Percentiles rank a stretch among this genome's conserved stretches.
Conservation (phyloP, 2,113 vertebrate species). For the Rhabdomys dilectus region DNA sequence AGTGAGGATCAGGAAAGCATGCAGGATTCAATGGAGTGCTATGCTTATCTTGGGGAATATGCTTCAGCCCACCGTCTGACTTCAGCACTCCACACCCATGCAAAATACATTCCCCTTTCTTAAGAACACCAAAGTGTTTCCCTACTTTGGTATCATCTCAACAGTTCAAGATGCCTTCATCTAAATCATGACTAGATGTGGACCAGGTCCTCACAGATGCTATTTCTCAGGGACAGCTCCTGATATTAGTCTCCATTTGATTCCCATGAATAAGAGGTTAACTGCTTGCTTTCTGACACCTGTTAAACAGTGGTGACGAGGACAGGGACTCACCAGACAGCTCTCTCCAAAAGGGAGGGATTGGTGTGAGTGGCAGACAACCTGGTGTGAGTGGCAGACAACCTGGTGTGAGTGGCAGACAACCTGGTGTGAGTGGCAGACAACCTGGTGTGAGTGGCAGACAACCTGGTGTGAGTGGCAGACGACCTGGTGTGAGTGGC, state of each 20-base stretch:
- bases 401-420: too few species aligned
- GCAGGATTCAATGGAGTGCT: background rate
- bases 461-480: too few species aligned
- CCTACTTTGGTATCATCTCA: background rate
- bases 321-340: background rate
- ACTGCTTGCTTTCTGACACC: background rate
- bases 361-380: too few species aligned
- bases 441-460: too few species aligned
- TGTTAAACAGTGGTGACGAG: background rate
- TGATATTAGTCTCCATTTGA: background rate
- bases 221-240: background rate
- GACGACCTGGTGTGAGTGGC: too few species aligned
- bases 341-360: too few species aligned
- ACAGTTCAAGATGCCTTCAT: background rate
- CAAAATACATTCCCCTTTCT: background rate
- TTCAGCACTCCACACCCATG: background rate
- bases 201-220: too few species aligned
- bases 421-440: too few species aligned
- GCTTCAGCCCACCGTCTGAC: background rate
- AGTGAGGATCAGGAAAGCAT: background rate
- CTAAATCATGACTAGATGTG: background rate
- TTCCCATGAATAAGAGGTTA: background rate
- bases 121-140: background rate
- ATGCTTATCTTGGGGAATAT: background rate
- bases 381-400: too few species aligned